Conservation (phyloP, 1,140 invertebrate genomes). For the Lucilia sericata region DNA sequence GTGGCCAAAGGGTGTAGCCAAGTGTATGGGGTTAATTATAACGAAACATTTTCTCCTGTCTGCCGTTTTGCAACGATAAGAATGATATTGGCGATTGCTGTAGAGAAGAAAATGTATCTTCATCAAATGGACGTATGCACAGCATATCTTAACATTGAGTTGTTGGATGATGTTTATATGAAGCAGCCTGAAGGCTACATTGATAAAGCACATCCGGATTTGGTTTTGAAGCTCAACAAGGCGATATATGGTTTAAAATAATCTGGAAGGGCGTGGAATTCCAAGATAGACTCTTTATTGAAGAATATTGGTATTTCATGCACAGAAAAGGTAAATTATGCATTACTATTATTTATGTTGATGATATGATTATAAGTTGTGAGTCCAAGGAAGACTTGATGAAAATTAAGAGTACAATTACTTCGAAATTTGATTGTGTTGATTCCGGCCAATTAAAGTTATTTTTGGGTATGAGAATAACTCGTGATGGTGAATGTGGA, state of each 20-base stretch:
- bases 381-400: too few species aligned
- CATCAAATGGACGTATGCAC: slow-evolving; percentile 57
- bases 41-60: too few species aligned
- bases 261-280: slow-evolving; percentile 57
- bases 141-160: slow-evolving; percentile 67
- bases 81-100: slow-evolving; percentile 50
- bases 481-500: neutral
- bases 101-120: slow-evolving; percentile 47
- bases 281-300: slow-evolving; percentile 48
- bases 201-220: slow-evolving; percentile 5
- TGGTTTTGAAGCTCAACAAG: slow-evolving; percentile 56
- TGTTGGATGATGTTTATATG: slow-evolving; percentile 60
- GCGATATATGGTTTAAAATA: slow-evolving; percentile 63
- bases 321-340: neutral
- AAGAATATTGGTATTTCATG: slow-evolving; percentile 27
- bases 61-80: too few species aligned
- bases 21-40: too few species aligned
- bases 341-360: slow-evolving; percentile 21
- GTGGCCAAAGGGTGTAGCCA: too few species aligned
- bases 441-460: slow-evolving; percentile 13
- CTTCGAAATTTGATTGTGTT: neutral
- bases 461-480: slow-evolving; percentile 41
- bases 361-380: neutral
- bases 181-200: slow-evolving; percentile 44
- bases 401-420: too few species aligned